A percentile compares a stretch with the other conserved stretches of the same genome.
Evolutionary conservation across 2,888 invertebrate genomes (phyloP).

Genomic region (Drosophila mimica): DNA sequence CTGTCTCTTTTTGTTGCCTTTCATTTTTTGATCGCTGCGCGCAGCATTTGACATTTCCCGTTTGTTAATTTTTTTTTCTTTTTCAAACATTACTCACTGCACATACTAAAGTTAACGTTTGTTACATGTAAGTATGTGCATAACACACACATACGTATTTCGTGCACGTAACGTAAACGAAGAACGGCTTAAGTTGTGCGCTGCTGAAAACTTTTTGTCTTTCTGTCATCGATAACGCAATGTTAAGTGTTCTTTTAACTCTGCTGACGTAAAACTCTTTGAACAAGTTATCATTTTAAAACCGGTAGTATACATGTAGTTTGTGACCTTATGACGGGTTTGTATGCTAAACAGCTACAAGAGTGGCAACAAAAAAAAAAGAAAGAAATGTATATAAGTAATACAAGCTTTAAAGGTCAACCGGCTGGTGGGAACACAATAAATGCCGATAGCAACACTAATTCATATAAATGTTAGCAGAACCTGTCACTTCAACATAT

Average conservation of each 20-base stretch:
- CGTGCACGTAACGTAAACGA: conserved; percentile 34
- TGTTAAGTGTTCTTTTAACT: neutral
- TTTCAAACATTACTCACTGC: conserved; percentile 14
- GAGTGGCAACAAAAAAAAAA: conserved; percentile 34
- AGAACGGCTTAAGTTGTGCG: conserved; percentile 25
- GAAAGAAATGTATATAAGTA: conserved; percentile 30
- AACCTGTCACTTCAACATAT: conserved; percentile 6
- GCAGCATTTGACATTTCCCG: conserved; percentile 62
- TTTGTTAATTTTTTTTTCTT: conserved; percentile 13
- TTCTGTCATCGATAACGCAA: conserved; percentile 38
- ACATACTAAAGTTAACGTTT: conserved; percentile 18
- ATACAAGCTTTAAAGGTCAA: conserved; percentile 80
- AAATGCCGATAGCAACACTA: conserved; percentile 11
- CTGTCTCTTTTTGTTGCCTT: conserved; percentile 17
- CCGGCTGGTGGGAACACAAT: conserved; percentile 47
- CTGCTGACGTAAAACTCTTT: neutral
- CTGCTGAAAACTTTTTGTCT: conserved; percentile 5
- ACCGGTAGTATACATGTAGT: conserved; percentile 47
- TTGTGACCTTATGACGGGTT: conserved; percentile 66
- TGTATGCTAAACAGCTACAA: conserved; percentile 49
- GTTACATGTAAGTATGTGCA: neutral
- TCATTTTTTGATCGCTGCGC: conserved; percentile 30
- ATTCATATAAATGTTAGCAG: neutral
- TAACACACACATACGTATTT: conserved; percentile 21
- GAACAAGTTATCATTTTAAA: conserved; percentile 32